Evolutionary conservation across 2,888 invertebrate genomes (phyloP).

Genomic region (Caenorhabditis imperialis): DNA sequence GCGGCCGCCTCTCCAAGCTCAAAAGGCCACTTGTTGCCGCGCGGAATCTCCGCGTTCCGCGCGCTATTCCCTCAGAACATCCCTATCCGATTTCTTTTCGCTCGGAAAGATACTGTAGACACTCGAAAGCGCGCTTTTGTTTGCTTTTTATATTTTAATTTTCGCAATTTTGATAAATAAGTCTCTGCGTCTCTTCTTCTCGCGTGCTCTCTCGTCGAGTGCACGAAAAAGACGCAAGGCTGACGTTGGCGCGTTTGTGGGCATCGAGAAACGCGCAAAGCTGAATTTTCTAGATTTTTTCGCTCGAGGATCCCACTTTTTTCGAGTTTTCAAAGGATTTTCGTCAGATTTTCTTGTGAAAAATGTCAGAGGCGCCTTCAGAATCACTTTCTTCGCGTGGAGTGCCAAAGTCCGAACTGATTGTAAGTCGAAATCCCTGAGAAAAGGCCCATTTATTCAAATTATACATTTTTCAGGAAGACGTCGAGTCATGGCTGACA

Average conservation of each 20-base stretch:
- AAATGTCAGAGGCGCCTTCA: conserved; percentile 17
- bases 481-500: conserved; percentile 61
- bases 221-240: not conserved
- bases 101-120: conserved; percentile 8
- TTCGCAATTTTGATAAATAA: not conserved
- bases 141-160: not conserved
- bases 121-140: not conserved
- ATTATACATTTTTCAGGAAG: conserved; percentile 57
- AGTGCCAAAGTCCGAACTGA: conserved; percentile 42
- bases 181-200: conserved; percentile 30
- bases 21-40: conserved; percentile 19
- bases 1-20: conserved; percentile 19
- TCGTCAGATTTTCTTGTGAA: conserved; percentile 3
- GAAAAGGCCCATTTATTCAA: not conserved
- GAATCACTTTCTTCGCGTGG: conserved; percentile 30
- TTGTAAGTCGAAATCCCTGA: conserved; percentile 40
- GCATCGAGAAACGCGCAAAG: conserved; percentile 10
- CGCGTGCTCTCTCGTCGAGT: conserved; percentile 1
- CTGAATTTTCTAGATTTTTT: conserved; percentile 26
- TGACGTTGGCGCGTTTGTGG: not conserved
- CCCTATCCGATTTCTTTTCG: conserved; percentile 43
- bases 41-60: conserved; percentile 32
- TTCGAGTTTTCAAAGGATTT: conserved; percentile 1
- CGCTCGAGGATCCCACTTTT: conserved; percentile 1
- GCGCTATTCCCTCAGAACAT: conserved; percentile 25